Evolutionary conservation across 2,797 vertebrate genomes (phyloP), one percentile per base, ranked within the genome.

Genomic region (Sitta carolinensis): DNA sequence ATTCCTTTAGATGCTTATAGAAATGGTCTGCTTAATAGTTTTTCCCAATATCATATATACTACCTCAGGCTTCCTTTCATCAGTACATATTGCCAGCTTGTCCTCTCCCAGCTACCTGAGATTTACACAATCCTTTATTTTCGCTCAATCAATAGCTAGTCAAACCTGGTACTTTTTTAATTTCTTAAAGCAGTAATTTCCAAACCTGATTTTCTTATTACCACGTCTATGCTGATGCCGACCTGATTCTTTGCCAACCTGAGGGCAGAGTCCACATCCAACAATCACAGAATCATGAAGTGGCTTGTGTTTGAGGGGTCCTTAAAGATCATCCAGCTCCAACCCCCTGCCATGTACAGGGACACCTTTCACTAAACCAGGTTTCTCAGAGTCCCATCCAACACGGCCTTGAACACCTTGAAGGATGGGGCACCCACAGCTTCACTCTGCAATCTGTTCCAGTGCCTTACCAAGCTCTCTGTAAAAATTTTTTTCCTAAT

Each of bases 321-420:
- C 14, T 48, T n/a, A 91, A 47, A 58, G 45, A 42, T 26, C 6
- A 18, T 6, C 16, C 17, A 9, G 8, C 42, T 58, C 38, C 16
- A 40, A 19, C 1, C 2, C 5, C 1, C 10, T 52, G 22, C 30
- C 58, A 26, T 13, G 17, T 2, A 6, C 23, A 63, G 38, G 19
- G n/a, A 43, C 19, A 69, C 5, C 5, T 63, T 38, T 8, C 64
- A 16, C 16, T 58, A 26, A 32, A 40, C 18, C 38, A 58, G 21
- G 4, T 26, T 45, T 7, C 58, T 52, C 73, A 72, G 16, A 52
- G 17, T 7, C 29, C 10, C 51, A 77, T 64, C 38, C 45, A 64
- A 2, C 13, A 38, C 27, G 30, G 21, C 29, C 57, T 25, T 70
- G 45, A 45, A 14, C 15, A 32, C 19, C 27, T 30, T 1, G 0